These are phyloP conservation scores for Catalaphyllia jardinei DNA, from an alignment of 64 coral and sea anemone species.

Conservation along the genomic window DNA sequence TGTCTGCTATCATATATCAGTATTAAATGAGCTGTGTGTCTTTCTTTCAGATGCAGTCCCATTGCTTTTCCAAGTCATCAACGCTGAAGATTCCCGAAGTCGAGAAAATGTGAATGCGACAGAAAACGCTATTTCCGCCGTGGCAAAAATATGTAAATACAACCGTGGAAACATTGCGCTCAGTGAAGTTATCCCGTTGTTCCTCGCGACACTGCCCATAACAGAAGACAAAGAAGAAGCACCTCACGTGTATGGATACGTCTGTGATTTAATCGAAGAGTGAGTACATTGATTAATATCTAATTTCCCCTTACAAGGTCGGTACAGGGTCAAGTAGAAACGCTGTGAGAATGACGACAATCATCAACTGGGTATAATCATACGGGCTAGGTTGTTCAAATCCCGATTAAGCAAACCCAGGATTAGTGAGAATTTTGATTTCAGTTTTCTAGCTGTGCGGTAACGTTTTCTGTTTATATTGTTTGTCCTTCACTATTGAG, in stretches of 20 bases:
- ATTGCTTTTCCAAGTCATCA: slow-evolving; percentile 78
- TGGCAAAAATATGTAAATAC: slow-evolving; percentile 99
- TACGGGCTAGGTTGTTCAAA: no score
- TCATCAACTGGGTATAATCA: background rate
- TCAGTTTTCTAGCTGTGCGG: no score
- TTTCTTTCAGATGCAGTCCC: slow-evolving; percentile 78
- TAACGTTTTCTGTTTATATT: no score
- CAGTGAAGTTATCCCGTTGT: slow-evolving; percentile 78
- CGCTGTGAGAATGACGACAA: background rate
- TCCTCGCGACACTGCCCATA: slow-evolving; percentile 91
- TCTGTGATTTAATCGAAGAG: slow-evolving; percentile 94
- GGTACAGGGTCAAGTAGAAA: no score
- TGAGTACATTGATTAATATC: slow-evolving; percentile 14
- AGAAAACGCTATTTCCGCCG: slow-evolving; percentile 96
- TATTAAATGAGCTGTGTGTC: background rate
- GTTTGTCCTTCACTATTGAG: no score
- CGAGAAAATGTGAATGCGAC: slow-evolving; percentile 98
- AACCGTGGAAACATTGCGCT: slow-evolving; percentile 97
- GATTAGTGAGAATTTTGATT: no score
- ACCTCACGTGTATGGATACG: slow-evolving; percentile 95
- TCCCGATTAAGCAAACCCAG: no score
- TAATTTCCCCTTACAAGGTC: background rate
- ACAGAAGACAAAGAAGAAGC: slow-evolving; percentile 98
- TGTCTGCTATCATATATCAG: no score
- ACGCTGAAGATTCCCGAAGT: slow-evolving; percentile 73